Conservation (phyloP, 2,888 invertebrate genomes). For the Orchestes rusci region DNA sequence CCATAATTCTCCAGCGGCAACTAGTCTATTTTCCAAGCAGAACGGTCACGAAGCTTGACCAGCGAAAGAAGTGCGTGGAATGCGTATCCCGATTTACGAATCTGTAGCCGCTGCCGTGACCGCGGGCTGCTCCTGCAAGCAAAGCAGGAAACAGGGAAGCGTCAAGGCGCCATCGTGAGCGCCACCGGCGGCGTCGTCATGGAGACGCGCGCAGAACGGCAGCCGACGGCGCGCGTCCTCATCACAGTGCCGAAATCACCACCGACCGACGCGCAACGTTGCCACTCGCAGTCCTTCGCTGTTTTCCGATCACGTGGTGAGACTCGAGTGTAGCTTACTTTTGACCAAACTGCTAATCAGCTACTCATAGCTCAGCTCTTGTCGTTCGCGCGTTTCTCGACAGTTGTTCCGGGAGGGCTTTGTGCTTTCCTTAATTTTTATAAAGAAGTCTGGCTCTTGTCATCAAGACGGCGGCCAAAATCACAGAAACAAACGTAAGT, state of each 20-base stretch:
- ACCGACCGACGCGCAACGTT: conserved; percentile 23
- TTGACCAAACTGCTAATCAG: neutral
- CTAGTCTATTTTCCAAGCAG: too few relatives aligned
- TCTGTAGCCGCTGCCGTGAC: conserved; percentile 1
- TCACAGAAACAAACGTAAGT: conserved; percentile 23
- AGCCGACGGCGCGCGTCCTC: conserved; percentile 21
- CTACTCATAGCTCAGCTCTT: neutral
- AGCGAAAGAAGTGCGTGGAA: too few relatives aligned
- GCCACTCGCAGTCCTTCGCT: conserved; percentile 19
- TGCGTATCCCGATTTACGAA: too few relatives aligned
- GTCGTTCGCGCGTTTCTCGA: neutral
- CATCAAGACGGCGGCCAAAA: conserved; percentile 23
- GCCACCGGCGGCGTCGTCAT: conserved; percentile 43
- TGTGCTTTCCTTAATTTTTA: conserved; percentile 8
- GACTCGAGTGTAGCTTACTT: conserved; percentile 11
- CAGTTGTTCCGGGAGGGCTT: conserved; percentile 4
- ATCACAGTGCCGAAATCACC: conserved; percentile 23
- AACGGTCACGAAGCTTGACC: too few relatives aligned
- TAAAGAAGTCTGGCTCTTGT: conserved; percentile 16
- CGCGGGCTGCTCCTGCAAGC: conserved; percentile 20
- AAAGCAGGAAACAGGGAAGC: conserved; percentile 12
- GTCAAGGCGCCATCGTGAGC: conserved; percentile 39
- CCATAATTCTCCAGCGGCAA: too few relatives aligned
- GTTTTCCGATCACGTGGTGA: conserved; percentile 16
- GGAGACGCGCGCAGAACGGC: conserved; percentile 37